Base-by-base conservation (phyloP, 2,113 vertebrate genomes). In the Zosterops lateralis region DNA sequence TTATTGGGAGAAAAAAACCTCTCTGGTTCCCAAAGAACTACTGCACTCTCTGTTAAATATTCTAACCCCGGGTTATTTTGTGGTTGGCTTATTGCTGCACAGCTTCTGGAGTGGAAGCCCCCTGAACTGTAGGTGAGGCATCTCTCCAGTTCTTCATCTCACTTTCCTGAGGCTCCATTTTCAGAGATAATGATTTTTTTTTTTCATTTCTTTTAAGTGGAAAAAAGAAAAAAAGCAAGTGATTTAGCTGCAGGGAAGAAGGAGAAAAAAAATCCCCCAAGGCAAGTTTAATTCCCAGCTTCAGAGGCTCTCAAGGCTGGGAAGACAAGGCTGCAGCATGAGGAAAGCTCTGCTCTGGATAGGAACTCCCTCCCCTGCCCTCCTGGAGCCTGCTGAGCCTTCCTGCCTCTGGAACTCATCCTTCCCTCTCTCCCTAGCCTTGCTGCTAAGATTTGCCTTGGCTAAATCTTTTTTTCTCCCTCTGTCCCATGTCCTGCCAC, bases 211-310 rank as follows among this genome's bases (percentile, higher is more conserved):
- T 54, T 86, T 72, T 31, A 90, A 93, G 50, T 42, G 31, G 28
- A 34, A 68, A 36, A 65, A 21, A 79, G 51, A 4, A 77, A 9
- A 4, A n/a, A 12, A 82, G 4, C 38, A 38, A 38, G 48, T 92
- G 89, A 81, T 84, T 87, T 72, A 79, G 28, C 50, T 84, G 57
- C 61, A 75, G 66, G 73, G 53, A 31, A 87, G 54, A 32, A 89
- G 36, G 0, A 1, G 25, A 32, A 75, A 80, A 84, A 58, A 80
- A 56, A 60, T 81, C 74, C 83, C 36, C 65, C 73, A 84, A 74
- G 81, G 74, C 31, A 51, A 84, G 25, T 89, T 78, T 77, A 93
- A 96, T 96, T 87, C 61, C 65, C 77, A 95, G 65, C 68, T 91
- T 93, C 89, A 64, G 60, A 84, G 89, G 51, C 76, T 89, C 72